Percentiles rank a stretch among this genome's conserved stretches.
These are phyloP conservation scores for Phaedon cochleariae DNA, from an alignment of 2,888 invertebrate species.

Conservation along the genomic window DNA sequence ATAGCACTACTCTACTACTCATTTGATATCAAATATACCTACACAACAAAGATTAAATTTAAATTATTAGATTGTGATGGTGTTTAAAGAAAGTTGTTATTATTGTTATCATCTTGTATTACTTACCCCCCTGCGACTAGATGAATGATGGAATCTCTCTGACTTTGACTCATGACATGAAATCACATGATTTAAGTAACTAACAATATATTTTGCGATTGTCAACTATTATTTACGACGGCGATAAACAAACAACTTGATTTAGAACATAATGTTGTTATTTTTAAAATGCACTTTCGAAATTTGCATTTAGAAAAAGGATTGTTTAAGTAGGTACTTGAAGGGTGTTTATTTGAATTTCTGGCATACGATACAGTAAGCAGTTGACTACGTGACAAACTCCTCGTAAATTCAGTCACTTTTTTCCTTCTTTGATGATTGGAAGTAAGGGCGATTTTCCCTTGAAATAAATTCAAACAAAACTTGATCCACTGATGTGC, in stretches of 20 bases:
- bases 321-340: neutral
- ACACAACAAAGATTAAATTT: too few relatives aligned
- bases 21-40: too few relatives aligned
- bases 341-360: neutral
- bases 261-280: too few relatives aligned
- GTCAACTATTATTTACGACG: neutral
- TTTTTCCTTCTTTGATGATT: constrained; percentile 48
- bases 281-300: too few relatives aligned
- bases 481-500: neutral
- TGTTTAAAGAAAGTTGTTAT: too few relatives aligned
- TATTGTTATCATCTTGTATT: constrained; percentile 8
- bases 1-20: too few relatives aligned
- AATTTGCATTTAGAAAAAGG: too few relatives aligned
- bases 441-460: constrained; percentile 53
- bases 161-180: constrained; percentile 75
- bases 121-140: constrained; percentile 96
- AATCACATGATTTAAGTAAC: constrained; percentile 34
- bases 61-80: too few relatives aligned
- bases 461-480: constrained; percentile 32
- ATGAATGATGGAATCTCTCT: constrained; percentile 90
- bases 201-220: constrained; percentile 24
- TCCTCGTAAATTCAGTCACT: constrained; percentile 44
- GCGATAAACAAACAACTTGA: neutral
- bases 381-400: constrained; percentile 50
- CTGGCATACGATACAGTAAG: too few relatives aligned